phyloP scores from a whole-genome alignment of 2,113 vertebrate species.

The Campylorhamphus procurvoides region DNA sequence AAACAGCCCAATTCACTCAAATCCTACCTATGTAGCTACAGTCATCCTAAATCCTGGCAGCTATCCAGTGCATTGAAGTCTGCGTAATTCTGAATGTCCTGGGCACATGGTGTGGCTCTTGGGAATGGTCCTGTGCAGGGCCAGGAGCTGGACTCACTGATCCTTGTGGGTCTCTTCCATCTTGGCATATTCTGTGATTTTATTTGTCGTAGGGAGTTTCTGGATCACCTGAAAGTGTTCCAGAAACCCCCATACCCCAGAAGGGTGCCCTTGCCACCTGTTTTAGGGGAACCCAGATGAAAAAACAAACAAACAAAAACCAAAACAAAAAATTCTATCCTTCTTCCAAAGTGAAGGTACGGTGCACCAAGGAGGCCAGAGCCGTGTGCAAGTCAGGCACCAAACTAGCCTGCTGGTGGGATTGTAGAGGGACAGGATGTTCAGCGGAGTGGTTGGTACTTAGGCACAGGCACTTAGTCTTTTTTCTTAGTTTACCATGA shows the following conservation, averaged over 20 bases:
- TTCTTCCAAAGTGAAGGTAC: background rate
- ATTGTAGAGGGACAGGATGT: background rate
- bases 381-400: background rate
- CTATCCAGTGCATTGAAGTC: background rate
- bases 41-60: background rate
- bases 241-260: background rate
- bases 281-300: background rate
- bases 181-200: background rate
- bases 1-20: background rate
- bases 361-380: background rate
- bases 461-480: background rate
- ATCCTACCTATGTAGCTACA: background rate
- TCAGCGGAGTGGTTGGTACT: background rate
- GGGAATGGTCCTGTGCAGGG: background rate
- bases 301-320: background rate
- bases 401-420: background rate
- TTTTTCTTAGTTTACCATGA: background rate
- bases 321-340: background rate
- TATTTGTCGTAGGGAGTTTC: background rate
- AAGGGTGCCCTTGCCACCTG: background rate
- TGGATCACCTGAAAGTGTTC: background rate
- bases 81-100: background rate
- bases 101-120: background rate
- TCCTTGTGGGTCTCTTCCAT: background rate
- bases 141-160: background rate